phyloP scores from a whole-genome alignment of 2,888 invertebrate genomes.

The Ophion ventricosus region DNA sequence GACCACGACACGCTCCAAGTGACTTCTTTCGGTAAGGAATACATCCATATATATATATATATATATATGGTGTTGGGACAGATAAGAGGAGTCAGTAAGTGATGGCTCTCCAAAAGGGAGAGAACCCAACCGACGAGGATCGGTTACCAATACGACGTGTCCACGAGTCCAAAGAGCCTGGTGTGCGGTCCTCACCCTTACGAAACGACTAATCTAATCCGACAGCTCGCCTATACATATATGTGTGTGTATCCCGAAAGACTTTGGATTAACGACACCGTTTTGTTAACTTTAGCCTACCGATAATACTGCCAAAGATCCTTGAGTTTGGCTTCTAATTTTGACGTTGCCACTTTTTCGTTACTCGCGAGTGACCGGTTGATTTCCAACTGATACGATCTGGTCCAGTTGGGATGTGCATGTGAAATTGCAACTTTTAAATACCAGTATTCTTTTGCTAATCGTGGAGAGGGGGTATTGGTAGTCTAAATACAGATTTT shows the following conservation, averaged over 20 bases:
- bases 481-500: no score
- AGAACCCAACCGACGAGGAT: conserved; percentile 68
- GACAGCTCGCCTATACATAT: conserved; percentile 76
- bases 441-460: no score
- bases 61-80: conserved; percentile 25
- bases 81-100: conserved; percentile 50
- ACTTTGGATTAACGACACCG: conserved; percentile 75
- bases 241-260: conserved; percentile 57
- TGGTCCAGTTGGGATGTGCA: no score
- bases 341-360: not conserved
- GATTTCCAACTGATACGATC: no score
- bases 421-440: no score
- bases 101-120: conserved; percentile 43
- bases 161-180: conserved; percentile 71
- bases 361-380: no score
- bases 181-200: conserved; percentile 74
- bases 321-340: not conserved
- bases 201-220: conserved; percentile 76
- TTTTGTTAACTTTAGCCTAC: conserved; percentile 79
- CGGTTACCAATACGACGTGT: conserved; percentile 69
- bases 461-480: no score
- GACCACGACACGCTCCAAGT: conserved; percentile 1
- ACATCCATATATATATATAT: conserved; percentile 3
- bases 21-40: conserved; percentile 38
- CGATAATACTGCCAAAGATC: conserved; percentile 64